Percentiles rank a stretch among this genome's conserved stretches.
Evolutionary conservation across 2,797 vertebrate genomes (phyloP).

Genomic region (Sorex maritimensis): DNA sequence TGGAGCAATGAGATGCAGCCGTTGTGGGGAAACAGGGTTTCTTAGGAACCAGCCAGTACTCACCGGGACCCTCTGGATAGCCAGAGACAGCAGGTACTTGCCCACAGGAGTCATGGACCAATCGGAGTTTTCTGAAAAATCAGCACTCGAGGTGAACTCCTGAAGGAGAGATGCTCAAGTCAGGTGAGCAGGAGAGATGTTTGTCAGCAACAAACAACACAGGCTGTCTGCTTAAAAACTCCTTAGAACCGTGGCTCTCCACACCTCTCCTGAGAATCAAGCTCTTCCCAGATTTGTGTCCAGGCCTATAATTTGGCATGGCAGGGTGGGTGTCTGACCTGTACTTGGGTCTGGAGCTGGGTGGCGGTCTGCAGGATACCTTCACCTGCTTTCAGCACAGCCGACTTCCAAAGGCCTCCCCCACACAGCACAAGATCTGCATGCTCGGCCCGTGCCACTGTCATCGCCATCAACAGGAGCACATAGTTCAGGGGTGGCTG

Average conservation of each 20-base stretch:
- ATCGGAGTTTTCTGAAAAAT: background rate
- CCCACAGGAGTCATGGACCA: background rate
- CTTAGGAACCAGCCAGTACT: constrained; percentile 70
- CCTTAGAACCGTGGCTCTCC: background rate
- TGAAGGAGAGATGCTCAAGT: constrained; percentile 59
- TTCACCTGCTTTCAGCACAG: constrained; percentile 52
- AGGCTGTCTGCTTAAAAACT: background rate
- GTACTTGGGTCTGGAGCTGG: constrained; percentile 77
- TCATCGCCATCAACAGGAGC: constrained; percentile 82
- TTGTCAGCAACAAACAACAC: background rate
- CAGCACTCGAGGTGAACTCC: background rate
- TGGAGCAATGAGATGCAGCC: background rate
- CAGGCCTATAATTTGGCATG: background rate
- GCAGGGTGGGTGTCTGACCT: constrained; percentile 70
- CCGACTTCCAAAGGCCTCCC: background rate
- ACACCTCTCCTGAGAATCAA: background rate
- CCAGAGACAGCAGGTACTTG: constrained; percentile 77
- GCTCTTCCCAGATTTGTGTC: background rate
- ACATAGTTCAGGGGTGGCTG: constrained; percentile 79
- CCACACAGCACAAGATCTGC: constrained; percentile 68
- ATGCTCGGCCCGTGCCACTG: constrained; percentile 57
- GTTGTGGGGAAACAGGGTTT: background rate
- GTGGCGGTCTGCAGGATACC: constrained; percentile 78
- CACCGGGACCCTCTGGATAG: constrained; percentile 77
- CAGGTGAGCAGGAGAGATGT: background rate